phyloP scores from a whole-genome alignment of 2,113 vertebrate genomes.

The Daubentonia madagascariensis region DNA sequence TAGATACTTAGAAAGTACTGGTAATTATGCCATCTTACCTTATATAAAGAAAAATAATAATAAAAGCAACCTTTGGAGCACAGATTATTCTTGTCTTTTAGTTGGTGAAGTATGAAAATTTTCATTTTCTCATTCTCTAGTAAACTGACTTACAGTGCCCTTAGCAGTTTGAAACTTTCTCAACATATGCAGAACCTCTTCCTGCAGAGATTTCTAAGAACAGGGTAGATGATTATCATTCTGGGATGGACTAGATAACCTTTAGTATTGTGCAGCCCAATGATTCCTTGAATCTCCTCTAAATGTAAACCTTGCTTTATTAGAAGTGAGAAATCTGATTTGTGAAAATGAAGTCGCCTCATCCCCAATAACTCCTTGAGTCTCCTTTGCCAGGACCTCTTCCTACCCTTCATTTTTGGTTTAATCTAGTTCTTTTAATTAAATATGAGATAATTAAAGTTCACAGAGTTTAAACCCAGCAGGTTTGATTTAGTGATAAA shows the following conservation, averaged over 20 bases:
- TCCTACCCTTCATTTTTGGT: neutral
- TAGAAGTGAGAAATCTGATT: conserved; percentile 36
- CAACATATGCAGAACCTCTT: conserved; percentile 14
- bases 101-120: neutral
- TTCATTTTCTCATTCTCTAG: conserved; percentile 12
- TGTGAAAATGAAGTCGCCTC: conserved; percentile 54
- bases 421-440: conserved; percentile 74
- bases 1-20: conserved; percentile 16
- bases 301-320: conserved; percentile 9
- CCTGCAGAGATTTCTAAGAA: neutral
- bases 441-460: conserved; percentile 79
- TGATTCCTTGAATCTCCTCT: neutral
- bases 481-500: conserved; percentile 77
- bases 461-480: conserved; percentile 72
- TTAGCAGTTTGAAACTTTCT: conserved; percentile 4
- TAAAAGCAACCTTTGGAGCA: neutral
- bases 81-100: neutral
- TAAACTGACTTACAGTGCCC: neutral
- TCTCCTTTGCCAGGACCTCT: neutral
- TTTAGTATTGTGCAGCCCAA: neutral
- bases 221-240: neutral
- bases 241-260: neutral
- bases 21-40: conserved; percentile 28
- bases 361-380: neutral
- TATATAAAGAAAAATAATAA: neutral